phyloP scores from a whole-genome alignment of 2,797 vertebrate genomes.

The Octomys mimax region DNA sequence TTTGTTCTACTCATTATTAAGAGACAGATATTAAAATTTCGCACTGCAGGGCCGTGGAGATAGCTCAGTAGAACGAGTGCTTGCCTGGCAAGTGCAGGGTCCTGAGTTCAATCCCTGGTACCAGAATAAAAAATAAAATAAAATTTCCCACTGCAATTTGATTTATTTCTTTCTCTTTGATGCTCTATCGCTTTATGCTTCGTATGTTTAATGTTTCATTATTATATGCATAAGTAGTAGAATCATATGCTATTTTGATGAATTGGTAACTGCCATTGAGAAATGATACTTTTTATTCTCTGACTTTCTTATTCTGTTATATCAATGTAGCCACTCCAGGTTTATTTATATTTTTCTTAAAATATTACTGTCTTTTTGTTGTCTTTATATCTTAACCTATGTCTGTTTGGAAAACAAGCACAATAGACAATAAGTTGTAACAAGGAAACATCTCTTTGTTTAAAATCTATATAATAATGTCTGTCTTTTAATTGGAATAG shows the following conservation, averaged over 20 bases:
- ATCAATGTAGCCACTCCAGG: background rate
- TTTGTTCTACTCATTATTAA: background rate
- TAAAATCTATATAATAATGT: background rate
- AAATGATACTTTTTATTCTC: background rate
- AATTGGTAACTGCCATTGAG: background rate
- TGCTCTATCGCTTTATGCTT: background rate
- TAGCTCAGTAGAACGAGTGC: too few species aligned
- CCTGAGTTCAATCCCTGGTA: too few species aligned
- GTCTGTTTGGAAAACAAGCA: background rate
- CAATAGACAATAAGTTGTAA: background rate
- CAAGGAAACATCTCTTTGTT: background rate
- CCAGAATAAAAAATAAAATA: background rate
- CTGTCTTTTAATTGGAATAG: background rate
- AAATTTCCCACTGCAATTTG: background rate
- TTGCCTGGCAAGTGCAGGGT: too few species aligned
- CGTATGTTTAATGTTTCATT: background rate
- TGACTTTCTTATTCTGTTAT: background rate
- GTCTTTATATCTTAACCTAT: background rate
- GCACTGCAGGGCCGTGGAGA: background rate
- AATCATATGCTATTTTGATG: background rate
- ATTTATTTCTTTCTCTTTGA: background rate
- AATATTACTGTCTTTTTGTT: background rate
- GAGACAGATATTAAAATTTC: background rate
- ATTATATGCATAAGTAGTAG: background rate
- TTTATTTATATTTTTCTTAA: background rate